Conservation (phyloP, 2,113 vertebrate genomes). For the Tyrannus savana region DNA sequence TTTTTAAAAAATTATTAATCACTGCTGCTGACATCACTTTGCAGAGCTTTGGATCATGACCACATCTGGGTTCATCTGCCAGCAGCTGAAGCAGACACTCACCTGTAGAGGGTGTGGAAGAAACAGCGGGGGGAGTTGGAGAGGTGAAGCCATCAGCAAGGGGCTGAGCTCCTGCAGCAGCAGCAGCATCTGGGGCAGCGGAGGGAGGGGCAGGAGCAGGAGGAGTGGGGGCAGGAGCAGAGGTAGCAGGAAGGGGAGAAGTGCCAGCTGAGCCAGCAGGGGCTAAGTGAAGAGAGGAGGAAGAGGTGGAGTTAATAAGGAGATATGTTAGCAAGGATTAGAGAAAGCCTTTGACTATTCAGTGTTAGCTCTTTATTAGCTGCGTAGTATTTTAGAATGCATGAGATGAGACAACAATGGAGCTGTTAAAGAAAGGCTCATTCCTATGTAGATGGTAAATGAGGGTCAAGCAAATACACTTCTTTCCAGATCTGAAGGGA, state of each 20-base stretch:
- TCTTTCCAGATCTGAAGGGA: conserved; percentile 24
- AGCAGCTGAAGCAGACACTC: conserved; percentile 76
- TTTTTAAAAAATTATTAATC: background rate
- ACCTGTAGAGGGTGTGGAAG: conserved; percentile 89
- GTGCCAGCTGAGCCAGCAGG: conserved; percentile 82
- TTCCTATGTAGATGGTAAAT: conserved; percentile 22
- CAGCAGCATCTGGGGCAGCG: conserved; percentile 80
- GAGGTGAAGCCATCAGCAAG: conserved; percentile 90
- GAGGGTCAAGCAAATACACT: conserved; percentile 19
- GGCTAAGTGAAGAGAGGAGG: conserved; percentile 78
- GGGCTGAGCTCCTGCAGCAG: conserved; percentile 83
- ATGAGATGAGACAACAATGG: background rate
- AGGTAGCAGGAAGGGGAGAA: conserved; percentile 82
- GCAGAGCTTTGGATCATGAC: background rate
- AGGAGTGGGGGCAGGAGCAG: conserved; percentile 76
- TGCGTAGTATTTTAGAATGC: conserved; percentile 42
- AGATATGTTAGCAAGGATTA: conserved; percentile 74
- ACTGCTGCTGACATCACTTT: background rate
- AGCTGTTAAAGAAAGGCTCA: conserved; percentile 37
- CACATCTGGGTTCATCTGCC: background rate
- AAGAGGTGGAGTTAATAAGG: conserved; percentile 77
- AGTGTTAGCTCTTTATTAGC: conserved; percentile 66
- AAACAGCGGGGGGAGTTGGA: conserved; percentile 89
- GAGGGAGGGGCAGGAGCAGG: conserved; percentile 78
- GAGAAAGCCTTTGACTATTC: conserved; percentile 64